Conservation (phyloP, 92 coral and sea anemone genomes). For the Siderastrea siderea region DNA sequence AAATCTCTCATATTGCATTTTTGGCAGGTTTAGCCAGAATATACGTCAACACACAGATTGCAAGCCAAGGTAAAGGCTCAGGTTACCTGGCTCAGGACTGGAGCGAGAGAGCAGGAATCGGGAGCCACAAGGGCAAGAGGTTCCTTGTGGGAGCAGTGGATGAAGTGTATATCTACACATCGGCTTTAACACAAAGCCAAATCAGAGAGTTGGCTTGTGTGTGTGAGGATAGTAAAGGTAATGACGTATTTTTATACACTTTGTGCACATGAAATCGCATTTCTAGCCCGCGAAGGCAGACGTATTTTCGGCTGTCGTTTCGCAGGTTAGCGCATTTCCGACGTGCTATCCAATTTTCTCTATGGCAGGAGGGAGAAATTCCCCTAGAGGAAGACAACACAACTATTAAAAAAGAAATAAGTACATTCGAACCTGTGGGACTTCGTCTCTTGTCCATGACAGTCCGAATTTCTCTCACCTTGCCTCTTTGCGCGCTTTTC, state of each 20-base stretch:
- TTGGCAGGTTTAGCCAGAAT: conserved; percentile 68
- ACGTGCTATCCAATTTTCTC: too few relatives aligned
- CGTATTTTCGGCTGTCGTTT: too few relatives aligned
- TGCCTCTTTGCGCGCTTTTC: not conserved
- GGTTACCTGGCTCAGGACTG: conserved; percentile 81
- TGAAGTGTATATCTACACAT: conserved; percentile 79
- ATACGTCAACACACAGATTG: conserved; percentile 68
- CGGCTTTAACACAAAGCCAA: conserved; percentile 65
- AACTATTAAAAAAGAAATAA: too few relatives aligned
- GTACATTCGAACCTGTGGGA: not conserved
- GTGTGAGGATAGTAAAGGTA: conserved; percentile 59
- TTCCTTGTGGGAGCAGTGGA: conserved; percentile 77
- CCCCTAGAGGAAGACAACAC: too few relatives aligned
- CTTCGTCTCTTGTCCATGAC: not conserved
- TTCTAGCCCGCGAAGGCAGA: too few relatives aligned
- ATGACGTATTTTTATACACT: not conserved
- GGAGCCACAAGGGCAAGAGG: conserved; percentile 80
- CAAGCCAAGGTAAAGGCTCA: conserved; percentile 53
- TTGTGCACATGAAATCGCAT: not conserved
- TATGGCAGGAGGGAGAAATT: too few relatives aligned
- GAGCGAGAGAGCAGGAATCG: conserved; percentile 76
- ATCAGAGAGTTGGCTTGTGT: conserved; percentile 80
- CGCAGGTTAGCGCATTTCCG: too few relatives aligned
- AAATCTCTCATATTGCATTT: not conserved
- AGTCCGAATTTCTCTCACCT: not conserved